Evolutionary conservation across 2,888 invertebrate genomes (phyloP), one percentile per base, ranked within the genome.

Genomic region (Noctua comes): DNA sequence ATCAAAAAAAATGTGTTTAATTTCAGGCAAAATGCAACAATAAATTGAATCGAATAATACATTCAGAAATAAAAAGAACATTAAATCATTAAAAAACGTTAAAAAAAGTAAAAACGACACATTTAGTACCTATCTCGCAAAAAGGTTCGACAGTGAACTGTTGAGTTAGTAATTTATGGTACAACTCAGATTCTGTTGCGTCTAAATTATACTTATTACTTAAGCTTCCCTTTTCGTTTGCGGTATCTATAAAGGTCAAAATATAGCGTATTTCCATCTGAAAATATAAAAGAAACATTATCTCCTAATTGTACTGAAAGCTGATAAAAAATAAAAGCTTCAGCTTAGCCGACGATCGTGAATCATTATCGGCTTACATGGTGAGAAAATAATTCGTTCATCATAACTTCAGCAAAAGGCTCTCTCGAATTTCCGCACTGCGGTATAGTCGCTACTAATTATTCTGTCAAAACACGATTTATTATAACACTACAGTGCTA

Each of bases 401-500:
- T 64, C 72, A 72, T 43, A 40, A n/a, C n/a, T 57, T n/a, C 5
- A n/a, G 11, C n/a, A n/a, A n/a, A 13, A 71, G 68, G 3, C 2
- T 8, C 18, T 65, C 16, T 31, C 16, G 48, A 36, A 36, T n/a
- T 54, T 78, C 72, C 76, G 77, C 77, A 77, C 18, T 80, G 77
- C 77, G 76, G 82, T 77, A 73, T 51, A n/a, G 51, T 54, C 11
- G n/a, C n/a, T 36, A 57, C 68, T 72, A 76, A 83, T 80, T 68
- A 75, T 68, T 51, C 54, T 69, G 80, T 71, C 70, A 77, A 73
- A 85, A 65, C 13, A 62, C 36, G 62, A 85, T 80, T 80, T 80
- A 86, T 79, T 73, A 74, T 43, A 46, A 75, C n/a, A n/a, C 13
- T 46, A 43, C 8, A 59, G 7, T 76, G n/a, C 2, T 1, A 27